phyloP scores from a whole-genome alignment of 1,140 invertebrate species.

The Drosophila prosaltans region DNA sequence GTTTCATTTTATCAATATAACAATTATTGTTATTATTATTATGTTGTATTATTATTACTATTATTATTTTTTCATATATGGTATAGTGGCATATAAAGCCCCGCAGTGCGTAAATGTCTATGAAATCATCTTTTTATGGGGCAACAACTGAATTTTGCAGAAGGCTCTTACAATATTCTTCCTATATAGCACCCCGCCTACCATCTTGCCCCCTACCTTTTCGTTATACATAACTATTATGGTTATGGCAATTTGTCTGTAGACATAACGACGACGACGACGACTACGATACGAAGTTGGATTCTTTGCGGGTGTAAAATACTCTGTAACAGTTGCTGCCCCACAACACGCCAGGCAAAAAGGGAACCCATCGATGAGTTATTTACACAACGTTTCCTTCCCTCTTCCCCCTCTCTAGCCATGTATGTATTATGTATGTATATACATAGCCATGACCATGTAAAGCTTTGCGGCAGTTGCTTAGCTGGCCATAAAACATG shows the following conservation, averaged over 20 bases:
- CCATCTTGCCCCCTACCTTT: background rate
- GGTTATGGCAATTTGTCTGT: constrained; percentile 81
- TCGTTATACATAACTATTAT: constrained; percentile 62
- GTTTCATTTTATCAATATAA: constrained; percentile 71
- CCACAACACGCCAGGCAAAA: constrained; percentile 53
- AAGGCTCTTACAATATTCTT: background rate
- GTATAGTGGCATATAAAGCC: constrained; percentile 10
- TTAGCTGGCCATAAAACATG: constrained; percentile 79
- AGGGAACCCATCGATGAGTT: constrained; percentile 64
- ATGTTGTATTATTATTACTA: constrained; percentile 72
- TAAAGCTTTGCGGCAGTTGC: constrained; percentile 75
- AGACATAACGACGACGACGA: constrained; percentile 68
- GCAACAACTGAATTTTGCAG: constrained; percentile 33
- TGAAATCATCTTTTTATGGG: constrained; percentile 80
- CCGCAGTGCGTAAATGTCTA: constrained; percentile 67
- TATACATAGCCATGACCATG: constrained; percentile 39
- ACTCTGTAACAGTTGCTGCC: constrained; percentile 66
- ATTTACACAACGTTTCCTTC: constrained; percentile 41
- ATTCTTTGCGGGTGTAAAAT: constrained; percentile 57
- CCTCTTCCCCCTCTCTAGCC: background rate
- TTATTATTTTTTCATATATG: constrained; percentile 75
- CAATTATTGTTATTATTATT: constrained; percentile 80
- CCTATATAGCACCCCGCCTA: background rate
- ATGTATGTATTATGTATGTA: background rate
- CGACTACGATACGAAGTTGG: background rate